A percentile compares a stretch with the other conserved stretches of the same genome.
Conservation (phyloP, 1,140 invertebrate genomes). For the Oncopeltus fasciatus region DNA sequence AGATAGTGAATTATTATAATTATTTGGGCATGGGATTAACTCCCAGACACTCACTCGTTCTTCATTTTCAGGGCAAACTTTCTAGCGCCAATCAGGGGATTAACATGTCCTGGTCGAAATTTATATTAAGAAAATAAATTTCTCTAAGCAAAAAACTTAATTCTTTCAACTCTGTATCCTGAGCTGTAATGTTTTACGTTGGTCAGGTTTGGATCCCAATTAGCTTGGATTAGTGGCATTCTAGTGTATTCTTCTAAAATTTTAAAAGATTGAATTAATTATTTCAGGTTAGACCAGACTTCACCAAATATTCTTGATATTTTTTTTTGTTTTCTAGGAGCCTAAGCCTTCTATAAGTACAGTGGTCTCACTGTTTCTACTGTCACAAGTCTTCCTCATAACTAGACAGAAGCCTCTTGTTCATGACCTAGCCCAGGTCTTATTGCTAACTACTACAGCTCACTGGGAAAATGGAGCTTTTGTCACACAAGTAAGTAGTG, state of each 20-base stretch:
- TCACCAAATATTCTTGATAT: not conserved
- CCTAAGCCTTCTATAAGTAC: slow-evolving; percentile 57
- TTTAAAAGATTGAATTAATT: not conserved
- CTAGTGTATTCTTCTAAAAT: not conserved
- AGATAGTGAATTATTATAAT: no score
- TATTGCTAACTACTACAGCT: slow-evolving; percentile 45
- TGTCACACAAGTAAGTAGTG: slow-evolving; percentile 1
- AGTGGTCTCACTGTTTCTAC: slow-evolving; percentile 77
- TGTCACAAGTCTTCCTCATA: slow-evolving; percentile 94
- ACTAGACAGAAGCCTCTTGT: slow-evolving; percentile 78
- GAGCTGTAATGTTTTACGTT: no score
- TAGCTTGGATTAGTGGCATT: not conserved
- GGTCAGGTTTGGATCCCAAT: no score
- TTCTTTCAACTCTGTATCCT: no score
- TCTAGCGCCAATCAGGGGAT: no score
- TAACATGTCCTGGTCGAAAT: no score
- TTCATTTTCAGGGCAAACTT: no score
- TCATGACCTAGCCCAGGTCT: slow-evolving; percentile 72
- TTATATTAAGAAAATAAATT: no score
- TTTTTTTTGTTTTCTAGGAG: slow-evolving; percentile 27
- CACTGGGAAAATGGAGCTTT: not conserved
- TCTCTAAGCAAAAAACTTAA: no score
- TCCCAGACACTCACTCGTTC: no score
- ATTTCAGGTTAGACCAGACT: not conserved
- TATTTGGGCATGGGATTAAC: no score